Percentiles rank a stretch among this genome's conserved stretches.
phyloP scores from a whole-genome alignment of 2,113 vertebrate species.

The Anguilla rostrata region DNA sequence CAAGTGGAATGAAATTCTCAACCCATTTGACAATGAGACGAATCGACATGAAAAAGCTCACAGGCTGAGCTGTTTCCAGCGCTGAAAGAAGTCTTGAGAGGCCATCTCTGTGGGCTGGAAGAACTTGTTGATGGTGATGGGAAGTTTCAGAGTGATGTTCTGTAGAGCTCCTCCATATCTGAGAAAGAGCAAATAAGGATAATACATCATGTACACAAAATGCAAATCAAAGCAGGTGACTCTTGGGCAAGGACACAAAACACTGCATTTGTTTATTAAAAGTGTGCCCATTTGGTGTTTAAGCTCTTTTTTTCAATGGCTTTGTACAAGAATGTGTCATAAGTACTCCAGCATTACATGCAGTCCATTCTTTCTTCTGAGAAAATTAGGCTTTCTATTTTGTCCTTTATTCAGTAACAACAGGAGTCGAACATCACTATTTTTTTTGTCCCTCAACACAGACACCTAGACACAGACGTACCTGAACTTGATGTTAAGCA shows the following conservation, averaged over 20 bases:
- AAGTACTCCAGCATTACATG: background rate
- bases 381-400: too few species aligned
- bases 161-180: conserved; percentile 88
- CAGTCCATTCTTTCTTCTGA: background rate
- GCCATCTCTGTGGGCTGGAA: conserved; percentile 92
- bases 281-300: too few species aligned
- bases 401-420: too few species aligned
- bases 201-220: background rate
- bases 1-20: background rate
- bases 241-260: too few species aligned
- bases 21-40: background rate
- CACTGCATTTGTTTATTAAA: too few species aligned
- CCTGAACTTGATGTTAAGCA: conserved; percentile 89
- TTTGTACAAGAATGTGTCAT: too few species aligned
- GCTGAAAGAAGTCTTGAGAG: conserved; percentile 89
- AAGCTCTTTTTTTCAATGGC: too few species aligned
- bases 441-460: too few species aligned
- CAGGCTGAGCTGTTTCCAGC: conserved; percentile 94
- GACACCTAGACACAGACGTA: conserved; percentile 38
- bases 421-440: too few species aligned
- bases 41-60: conserved; percentile 46
- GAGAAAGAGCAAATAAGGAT: background rate
- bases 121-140: conserved; percentile 91
- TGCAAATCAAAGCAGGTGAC: too few species aligned
- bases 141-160: conserved; percentile 84